Evolutionary conservation across 2,113 vertebrate genomes (phyloP).

Genomic region (Galbula dea): DNA sequence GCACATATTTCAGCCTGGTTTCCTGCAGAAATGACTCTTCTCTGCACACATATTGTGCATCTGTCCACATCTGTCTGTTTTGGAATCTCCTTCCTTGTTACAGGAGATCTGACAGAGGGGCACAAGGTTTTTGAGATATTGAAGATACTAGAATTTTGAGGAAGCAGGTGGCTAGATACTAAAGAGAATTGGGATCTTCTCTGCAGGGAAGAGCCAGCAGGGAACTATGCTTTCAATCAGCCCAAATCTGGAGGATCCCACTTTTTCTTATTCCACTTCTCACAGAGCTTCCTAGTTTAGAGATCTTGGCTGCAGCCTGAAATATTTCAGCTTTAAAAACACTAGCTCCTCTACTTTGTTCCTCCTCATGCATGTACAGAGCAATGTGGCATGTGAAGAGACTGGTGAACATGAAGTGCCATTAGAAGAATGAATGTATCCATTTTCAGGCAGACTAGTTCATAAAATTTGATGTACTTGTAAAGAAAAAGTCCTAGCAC

Average conservation of each 20-base stretch:
- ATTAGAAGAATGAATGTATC: not conserved
- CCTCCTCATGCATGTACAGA: not conserved
- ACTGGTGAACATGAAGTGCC: not conserved
- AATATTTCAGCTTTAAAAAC: not conserved
- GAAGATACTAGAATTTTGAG: not conserved
- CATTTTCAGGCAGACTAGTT: not conserved
- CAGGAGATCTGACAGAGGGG: not conserved
- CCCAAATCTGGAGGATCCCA: not conserved
- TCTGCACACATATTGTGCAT: rapidly evolving
- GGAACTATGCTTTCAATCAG: not conserved
- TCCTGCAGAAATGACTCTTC: not conserved
- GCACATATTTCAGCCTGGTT: not conserved
- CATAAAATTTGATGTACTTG: not conserved
- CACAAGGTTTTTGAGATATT: not conserved
- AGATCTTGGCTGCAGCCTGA: not conserved
- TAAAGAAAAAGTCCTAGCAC: not conserved
- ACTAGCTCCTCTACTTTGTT: not conserved
- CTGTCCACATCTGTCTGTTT: rapidly evolving
- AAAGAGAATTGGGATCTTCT: not conserved
- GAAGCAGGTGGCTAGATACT: not conserved
- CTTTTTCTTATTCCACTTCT: not conserved
- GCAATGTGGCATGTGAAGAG: not conserved
- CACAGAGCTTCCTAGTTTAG: not conserved
- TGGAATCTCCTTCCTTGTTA: not conserved
- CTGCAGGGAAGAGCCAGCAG: not conserved